Percentiles rank a stretch among this genome's conserved stretches.
phyloP scores from a whole-genome alignment of 2,888 invertebrate genomes.

The Argyresthia albistria region DNA sequence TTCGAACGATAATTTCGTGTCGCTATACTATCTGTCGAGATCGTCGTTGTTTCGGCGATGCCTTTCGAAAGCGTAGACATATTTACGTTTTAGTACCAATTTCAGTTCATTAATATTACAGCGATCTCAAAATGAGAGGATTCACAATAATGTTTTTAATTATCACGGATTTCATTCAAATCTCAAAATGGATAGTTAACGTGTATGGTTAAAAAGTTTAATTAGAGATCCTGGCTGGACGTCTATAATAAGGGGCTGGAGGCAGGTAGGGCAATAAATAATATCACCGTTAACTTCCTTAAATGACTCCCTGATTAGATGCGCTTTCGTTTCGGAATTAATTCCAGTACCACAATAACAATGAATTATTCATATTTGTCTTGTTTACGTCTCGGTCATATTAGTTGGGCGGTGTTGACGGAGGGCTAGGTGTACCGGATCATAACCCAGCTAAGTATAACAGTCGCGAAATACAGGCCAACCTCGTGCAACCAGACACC shows the following conservation, averaged over 20 bases:
- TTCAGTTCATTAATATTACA: no score
- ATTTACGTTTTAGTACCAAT: not conserved
- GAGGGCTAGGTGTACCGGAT: not conserved
- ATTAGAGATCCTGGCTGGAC: not conserved
- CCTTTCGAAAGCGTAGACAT: not conserved
- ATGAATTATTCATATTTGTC: conserved; percentile 34
- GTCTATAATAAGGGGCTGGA: no score
- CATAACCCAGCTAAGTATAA: not conserved
- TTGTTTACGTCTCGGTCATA: conserved; percentile 23
- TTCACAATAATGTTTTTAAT: no score
- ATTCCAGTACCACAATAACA: conserved; percentile 20
- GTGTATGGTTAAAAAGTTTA: not conserved
- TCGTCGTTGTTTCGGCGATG: not conserved
- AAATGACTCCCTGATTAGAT: conserved; percentile 27
- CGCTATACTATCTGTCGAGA: not conserved
- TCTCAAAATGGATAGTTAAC: not conserved
- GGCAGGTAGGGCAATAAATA: no score
- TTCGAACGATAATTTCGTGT: not conserved
- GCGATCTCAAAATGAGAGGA: no score
- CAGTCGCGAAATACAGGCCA: conserved; percentile 9
- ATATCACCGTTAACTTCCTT: not conserved
- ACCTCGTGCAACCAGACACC: conserved; percentile 8
- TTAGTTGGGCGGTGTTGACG: conserved; percentile 1
- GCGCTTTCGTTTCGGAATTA: conserved; percentile 37
- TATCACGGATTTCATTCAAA: not conserved